Percentiles rank a stretch among this genome's conserved stretches.
These are phyloP conservation scores for Chaetops frenatus DNA, from an alignment of 2,113 vertebrate genomes.

Conservation along the genomic window DNA sequence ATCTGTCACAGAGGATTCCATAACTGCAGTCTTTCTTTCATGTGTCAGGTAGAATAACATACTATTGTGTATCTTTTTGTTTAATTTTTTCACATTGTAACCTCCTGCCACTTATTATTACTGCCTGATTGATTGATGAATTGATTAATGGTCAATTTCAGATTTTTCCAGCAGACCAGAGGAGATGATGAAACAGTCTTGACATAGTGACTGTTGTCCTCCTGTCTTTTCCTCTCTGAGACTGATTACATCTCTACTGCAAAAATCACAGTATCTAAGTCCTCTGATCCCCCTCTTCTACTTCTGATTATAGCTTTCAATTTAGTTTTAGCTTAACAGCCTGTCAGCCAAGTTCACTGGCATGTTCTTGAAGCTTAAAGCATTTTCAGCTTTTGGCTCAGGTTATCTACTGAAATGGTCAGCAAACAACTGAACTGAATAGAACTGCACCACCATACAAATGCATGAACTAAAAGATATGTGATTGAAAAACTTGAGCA, in stretches of 20 bases:
- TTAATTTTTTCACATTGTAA: not conserved
- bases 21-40: not conserved
- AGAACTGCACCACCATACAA: not conserved
- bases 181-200: not conserved
- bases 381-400: not conserved
- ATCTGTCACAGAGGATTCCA: not conserved
- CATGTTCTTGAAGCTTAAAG: not conserved
- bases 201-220: not conserved
- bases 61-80: not conserved
- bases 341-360: conserved; percentile 34
- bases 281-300: conserved; percentile 6
- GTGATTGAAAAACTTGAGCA: not conserved
- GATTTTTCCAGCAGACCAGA: not conserved
- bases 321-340: conserved; percentile 47
- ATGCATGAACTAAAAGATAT: not conserved
- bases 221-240: conserved; percentile 17
- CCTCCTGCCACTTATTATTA: conserved; percentile 2
- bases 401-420: conserved; percentile 30
- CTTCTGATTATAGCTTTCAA: conserved; percentile 51
- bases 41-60: not conserved
- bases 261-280: not conserved
- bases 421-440: not conserved
- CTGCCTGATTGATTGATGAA: conserved; percentile 3
- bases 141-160: conserved; percentile 16
- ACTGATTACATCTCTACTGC: conserved; percentile 36